phyloP scores from a whole-genome alignment of 2,797 vertebrate species.

The Galaxias olidus region DNA sequence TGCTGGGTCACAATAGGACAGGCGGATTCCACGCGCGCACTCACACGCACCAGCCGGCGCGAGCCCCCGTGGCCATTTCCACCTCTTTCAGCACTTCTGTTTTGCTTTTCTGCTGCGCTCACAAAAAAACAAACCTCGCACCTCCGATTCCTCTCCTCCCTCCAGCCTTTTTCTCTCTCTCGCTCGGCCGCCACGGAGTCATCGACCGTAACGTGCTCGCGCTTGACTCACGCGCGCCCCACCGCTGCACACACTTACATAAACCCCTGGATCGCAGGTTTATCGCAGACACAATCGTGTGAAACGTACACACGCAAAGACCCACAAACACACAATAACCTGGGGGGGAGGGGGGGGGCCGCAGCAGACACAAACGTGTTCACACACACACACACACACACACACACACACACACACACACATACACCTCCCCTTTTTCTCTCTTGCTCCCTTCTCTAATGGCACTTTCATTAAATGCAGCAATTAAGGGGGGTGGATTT shows the following conservation, averaged over 20 bases:
- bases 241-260: conserved; percentile 5
- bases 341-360: too few relatives aligned
- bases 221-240: neutral
- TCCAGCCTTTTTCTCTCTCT: conserved; percentile 64
- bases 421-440: conserved; percentile 60
- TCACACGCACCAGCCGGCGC: conserved; percentile 43
- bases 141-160: conserved; percentile 52
- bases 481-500: conserved; percentile 49
- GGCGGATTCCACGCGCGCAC: conserved; percentile 27
- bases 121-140: conserved; percentile 75
- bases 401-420: conserved; percentile 17
- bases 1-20: conserved; percentile 61
- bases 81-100: conserved; percentile 77
- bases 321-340: neutral
- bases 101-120: conserved; percentile 69
- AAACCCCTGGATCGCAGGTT: conserved; percentile 15
- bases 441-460: conserved; percentile 54
- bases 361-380: neutral
- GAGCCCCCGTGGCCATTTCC: conserved; percentile 53
- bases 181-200: conserved; percentile 54
- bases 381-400: neutral
- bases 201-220: conserved; percentile 2
- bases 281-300: conserved; percentile 23
- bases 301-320: conserved; percentile 1
- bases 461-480: conserved; percentile 75